These are phyloP conservation scores for Auanema freiburgensis DNA, from an alignment of 2,888 invertebrate species.

Conservation along the genomic window DNA sequence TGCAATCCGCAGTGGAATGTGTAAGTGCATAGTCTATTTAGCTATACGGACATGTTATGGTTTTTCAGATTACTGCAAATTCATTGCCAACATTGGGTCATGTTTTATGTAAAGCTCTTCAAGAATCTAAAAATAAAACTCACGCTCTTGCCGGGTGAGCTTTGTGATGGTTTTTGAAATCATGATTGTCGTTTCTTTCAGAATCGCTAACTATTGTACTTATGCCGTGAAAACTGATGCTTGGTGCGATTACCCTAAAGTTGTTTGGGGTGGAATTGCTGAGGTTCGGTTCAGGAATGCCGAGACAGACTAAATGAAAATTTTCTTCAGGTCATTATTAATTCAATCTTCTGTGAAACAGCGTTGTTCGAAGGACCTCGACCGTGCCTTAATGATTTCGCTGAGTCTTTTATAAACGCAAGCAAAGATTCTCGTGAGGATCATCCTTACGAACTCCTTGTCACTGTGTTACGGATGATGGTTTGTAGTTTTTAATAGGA, in stretches of 20 bases:
- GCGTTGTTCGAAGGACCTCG: conserved; percentile 2
- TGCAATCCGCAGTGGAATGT: conserved; percentile 15
- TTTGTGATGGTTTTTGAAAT: not conserved
- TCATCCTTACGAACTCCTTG: conserved; percentile 1
- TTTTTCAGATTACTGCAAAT: not conserved
- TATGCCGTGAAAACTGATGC: conserved; percentile 21
- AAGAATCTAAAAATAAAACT: not conserved
- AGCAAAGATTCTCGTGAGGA: conserved; percentile 2
- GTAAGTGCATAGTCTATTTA: not conserved
- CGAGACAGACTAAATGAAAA: no score
- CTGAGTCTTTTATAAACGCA: conserved; percentile 6
- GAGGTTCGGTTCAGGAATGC: conserved; percentile 7
- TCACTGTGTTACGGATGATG: not conserved
- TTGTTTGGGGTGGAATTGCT: conserved; percentile 20
- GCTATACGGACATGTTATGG: not conserved
- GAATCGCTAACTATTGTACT: conserved; percentile 21
- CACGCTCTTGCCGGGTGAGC: conserved; percentile 17
- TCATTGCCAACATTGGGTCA: not conserved
- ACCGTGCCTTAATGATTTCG: conserved; percentile 3
- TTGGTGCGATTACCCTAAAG: conserved; percentile 22
- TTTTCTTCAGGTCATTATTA: not conserved
- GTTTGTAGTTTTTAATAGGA: not conserved
- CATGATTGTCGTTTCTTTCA: conserved; percentile 13
- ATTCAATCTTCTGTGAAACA: not conserved
- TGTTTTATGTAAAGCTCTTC: not conserved